Evolutionary conservation across 37 sponge, comb jelly and placozoan species (phyloP).

Genomic region (Trichoplax adhaerens): DNA sequence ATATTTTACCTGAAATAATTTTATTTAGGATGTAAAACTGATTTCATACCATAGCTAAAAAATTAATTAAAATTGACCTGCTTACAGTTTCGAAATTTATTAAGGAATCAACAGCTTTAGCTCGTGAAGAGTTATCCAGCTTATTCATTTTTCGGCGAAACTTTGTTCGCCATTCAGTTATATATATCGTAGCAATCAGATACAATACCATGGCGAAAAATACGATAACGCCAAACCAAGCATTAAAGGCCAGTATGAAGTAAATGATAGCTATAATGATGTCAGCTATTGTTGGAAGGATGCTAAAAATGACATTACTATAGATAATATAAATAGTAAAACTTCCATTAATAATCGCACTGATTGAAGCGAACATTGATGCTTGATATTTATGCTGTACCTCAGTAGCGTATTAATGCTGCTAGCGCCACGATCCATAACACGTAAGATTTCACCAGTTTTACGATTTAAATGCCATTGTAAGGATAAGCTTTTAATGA

Average conservation of each 20-base stretch:
- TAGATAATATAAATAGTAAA: background rate
- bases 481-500: conserved; percentile 38
- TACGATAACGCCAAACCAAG: conserved; percentile 94
- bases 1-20: conserved; percentile 47
- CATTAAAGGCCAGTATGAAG: conserved; percentile 88
- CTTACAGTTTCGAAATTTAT: conserved; percentile 95
- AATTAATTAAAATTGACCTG: background rate
- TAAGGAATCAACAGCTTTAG: conserved; percentile 84
- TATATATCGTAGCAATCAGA: conserved; percentile 64
- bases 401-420: conserved; percentile 73
- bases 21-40: background rate
- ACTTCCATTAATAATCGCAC: background rate
- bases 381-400: background rate
- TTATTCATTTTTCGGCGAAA: conserved; percentile 82
- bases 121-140: conserved; percentile 55
- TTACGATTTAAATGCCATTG: conserved; percentile 92
- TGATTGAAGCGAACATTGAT: background rate
- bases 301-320: conserved; percentile 84
- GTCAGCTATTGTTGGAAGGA: conserved; percentile 80
- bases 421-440: conserved; percentile 80
- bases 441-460: conserved; percentile 87
- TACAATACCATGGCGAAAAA: conserved; percentile 70
- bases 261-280: conserved; percentile 82
- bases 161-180: conserved; percentile 93
- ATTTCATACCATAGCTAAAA: background rate